A percentile compares a stretch with the other conserved stretches of the same genome.
phyloP scores from a whole-genome alignment of 1,140 invertebrate genomes.

The Ephestia elutella region DNA sequence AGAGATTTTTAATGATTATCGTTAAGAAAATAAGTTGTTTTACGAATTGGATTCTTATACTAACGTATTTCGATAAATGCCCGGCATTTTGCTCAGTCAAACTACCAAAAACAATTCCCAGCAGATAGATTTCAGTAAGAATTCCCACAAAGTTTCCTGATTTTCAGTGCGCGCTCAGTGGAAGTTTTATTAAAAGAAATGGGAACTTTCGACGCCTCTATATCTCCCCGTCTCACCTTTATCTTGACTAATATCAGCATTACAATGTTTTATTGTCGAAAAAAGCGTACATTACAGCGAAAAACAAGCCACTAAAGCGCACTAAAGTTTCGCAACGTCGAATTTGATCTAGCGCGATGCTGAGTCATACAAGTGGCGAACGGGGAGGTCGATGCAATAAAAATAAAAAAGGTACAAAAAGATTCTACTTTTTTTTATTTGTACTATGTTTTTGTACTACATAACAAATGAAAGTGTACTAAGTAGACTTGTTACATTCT shows the following conservation, averaged over 20 bases:
- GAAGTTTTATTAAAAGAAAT: conserved; percentile 31
- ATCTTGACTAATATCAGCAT: conserved; percentile 45
- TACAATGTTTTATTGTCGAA: conserved; percentile 48
- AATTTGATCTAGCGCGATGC: conserved; percentile 62
- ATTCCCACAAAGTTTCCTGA: conserved; percentile 28
- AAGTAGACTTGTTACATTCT: too few species aligned
- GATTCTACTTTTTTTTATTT: not conserved
- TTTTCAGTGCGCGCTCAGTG: not conserved
- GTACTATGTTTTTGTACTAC: too few species aligned
- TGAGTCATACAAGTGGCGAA: conserved; percentile 61
- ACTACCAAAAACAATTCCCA: not conserved
- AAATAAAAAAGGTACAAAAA: not conserved
- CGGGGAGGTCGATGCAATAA: conserved; percentile 18
- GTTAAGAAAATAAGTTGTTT: too few species aligned
- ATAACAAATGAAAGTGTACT: too few species aligned
- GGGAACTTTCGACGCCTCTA: conserved; percentile 22
- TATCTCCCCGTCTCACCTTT: conserved; percentile 36
- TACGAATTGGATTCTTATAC: too few species aligned
- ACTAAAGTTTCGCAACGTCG: conserved; percentile 48
- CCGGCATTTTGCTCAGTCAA: too few species aligned
- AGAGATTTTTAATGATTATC: too few species aligned
- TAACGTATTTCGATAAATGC: too few species aligned
- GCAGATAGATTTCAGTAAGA: conserved; percentile 6
- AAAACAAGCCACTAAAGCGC: conserved; percentile 55
- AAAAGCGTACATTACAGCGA: conserved; percentile 44